Evolutionary conservation across 2,797 vertebrate species (phyloP).

Genomic region (Sebastes variabilis): DNA sequence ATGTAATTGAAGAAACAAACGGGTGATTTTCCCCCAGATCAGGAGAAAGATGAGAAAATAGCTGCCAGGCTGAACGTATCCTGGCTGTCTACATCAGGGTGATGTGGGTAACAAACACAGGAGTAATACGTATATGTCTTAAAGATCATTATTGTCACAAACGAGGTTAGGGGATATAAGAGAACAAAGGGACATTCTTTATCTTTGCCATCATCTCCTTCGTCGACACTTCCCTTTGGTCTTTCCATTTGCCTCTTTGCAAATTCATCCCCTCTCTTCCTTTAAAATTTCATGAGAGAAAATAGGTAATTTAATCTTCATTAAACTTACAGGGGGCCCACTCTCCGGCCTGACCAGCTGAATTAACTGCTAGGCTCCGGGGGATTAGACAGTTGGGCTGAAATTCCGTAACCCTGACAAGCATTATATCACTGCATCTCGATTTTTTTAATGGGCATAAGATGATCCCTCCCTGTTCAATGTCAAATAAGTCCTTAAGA

Average conservation of each 20-base stretch:
- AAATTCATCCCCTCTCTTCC: slow-evolving; percentile 59
- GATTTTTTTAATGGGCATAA: slow-evolving; percentile 61
- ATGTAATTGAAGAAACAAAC: slow-evolving; percentile 69
- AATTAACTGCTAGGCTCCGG: slow-evolving; percentile 72
- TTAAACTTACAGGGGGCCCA: slow-evolving; percentile 77
- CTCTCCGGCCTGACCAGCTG: slow-evolving; percentile 57
- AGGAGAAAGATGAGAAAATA: slow-evolving; percentile 30
- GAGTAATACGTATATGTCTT: slow-evolving; percentile 37
- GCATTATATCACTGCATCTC: slow-evolving; percentile 70
- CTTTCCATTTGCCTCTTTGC: slow-evolving; percentile 64
- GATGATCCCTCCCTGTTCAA: slow-evolving; percentile 66
- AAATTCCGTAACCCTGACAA: slow-evolving; percentile 67
- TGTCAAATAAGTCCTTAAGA: slow-evolving; percentile 69
- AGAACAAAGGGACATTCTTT: slow-evolving; percentile 20
- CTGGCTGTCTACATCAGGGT: slow-evolving; percentile 28
- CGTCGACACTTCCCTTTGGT: slow-evolving; percentile 21
- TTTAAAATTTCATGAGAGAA: slow-evolving; percentile 81
- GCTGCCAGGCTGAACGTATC: slow-evolving; percentile 40
- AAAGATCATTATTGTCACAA: slow-evolving; percentile 52
- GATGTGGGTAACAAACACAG: slow-evolving; percentile 41
- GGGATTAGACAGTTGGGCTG: slow-evolving; percentile 63
- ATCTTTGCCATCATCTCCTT: slow-evolving; percentile 48
- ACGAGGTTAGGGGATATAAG: background rate
- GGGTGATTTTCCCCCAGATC: slow-evolving; percentile 43
- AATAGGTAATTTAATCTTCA: slow-evolving; percentile 84